Evolutionary conservation across 2,797 vertebrate species (phyloP).

Genomic region (Eremophila alpestris): DNA sequence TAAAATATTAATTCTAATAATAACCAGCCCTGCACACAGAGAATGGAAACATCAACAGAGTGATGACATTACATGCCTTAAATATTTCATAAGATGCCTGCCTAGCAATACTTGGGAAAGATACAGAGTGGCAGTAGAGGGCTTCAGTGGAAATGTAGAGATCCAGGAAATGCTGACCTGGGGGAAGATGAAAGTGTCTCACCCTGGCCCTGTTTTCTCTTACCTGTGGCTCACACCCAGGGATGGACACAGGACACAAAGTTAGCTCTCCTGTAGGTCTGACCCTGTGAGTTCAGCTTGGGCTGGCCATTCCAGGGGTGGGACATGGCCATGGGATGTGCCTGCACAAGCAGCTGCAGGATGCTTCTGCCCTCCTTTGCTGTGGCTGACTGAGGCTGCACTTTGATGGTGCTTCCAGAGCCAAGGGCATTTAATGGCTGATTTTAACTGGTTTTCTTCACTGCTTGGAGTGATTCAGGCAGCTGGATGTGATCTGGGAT

Average conservation of each 20-base stretch:
- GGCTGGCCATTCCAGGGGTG: neutral
- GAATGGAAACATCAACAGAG: neutral
- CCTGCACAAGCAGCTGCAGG: neutral
- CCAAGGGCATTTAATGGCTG: neutral
- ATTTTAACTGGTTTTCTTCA: neutral
- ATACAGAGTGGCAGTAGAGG: neutral
- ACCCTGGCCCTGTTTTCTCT: neutral
- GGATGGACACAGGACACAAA: neutral
- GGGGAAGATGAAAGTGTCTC: neutral
- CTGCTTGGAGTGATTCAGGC: neutral
- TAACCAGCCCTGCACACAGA: neutral
- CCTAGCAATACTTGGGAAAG: neutral
- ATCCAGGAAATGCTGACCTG: neutral
- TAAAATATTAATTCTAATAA: neutral
- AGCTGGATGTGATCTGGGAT: neutral
- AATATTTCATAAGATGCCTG: neutral
- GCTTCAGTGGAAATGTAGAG: neutral
- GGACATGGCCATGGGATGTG: rapidly evolving
- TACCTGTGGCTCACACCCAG: neutral
- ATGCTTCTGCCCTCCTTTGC: neutral
- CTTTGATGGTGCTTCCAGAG: rapidly evolving
- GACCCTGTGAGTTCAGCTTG: neutral
- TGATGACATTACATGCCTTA: neutral
- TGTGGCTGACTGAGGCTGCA: rapidly evolving
- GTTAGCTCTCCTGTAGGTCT: neutral